Evolutionary conservation across 2,888 invertebrate species (phyloP).

Genomic region (Polydesmus complanatus): DNA sequence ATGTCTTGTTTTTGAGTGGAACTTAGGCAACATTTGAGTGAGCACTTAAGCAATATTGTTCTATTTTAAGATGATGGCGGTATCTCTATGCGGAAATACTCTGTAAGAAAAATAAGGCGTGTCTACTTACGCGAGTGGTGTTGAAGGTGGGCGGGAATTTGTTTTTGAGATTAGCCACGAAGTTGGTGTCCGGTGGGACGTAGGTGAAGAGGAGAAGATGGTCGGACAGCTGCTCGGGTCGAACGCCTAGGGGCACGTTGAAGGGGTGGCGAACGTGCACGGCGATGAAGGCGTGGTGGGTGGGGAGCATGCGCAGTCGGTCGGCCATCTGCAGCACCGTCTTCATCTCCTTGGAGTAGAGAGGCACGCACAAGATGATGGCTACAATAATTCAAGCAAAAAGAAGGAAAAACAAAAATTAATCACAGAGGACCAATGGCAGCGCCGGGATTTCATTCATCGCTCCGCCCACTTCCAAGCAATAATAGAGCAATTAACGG

Average conservation of each 20-base stretch:
- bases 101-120: neutral
- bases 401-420: no score
- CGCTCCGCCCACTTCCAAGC: no score
- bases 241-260: conserved; percentile 1
- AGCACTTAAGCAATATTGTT: no score
- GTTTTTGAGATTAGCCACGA: neutral
- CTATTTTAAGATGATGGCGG: no score
- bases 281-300: conserved; percentile 15
- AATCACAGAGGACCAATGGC: no score
- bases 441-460: no score
- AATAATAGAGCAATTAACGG: no score
- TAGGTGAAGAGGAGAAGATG: conserved; percentile 10
- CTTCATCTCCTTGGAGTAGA: conserved; percentile 11
- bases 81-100: no score
- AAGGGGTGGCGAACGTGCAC: conserved; percentile 16
- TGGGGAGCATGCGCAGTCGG: conserved; percentile 12
- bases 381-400: conserved; percentile 4
- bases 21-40: no score
- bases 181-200: conserved; percentile 9
- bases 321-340: conserved; percentile 15
- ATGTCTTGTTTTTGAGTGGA: no score
- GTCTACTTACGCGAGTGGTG: neutral
- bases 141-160: neutral
- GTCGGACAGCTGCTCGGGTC: neutral
- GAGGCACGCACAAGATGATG: conserved; percentile 12